A percentile compares a stretch with the other conserved stretches of the same genome.
phyloP scores from a whole-genome alignment of 2,888 invertebrate species.

The Caradrina clavipalpis region DNA sequence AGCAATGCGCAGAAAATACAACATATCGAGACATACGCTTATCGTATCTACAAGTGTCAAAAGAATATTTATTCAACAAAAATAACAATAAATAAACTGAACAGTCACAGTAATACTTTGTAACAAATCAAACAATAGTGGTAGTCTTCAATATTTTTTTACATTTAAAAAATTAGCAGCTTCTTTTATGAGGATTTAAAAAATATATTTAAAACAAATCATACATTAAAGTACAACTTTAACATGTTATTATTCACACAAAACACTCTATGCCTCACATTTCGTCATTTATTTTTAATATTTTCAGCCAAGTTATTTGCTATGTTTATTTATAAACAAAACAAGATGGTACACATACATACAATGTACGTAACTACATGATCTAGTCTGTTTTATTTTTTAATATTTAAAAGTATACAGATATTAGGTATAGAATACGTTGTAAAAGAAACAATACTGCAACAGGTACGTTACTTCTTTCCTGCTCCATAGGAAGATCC shows the following conservation, averaged over 20 bases:
- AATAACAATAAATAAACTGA: constrained; percentile 57
- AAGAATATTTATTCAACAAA: constrained; percentile 50
- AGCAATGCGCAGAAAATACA: constrained; percentile 32
- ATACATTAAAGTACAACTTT: constrained; percentile 48
- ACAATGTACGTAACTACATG: constrained; percentile 48
- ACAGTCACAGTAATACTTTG: constrained; percentile 47
- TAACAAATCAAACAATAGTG: constrained; percentile 49
- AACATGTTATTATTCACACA: constrained; percentile 46
- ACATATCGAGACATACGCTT: constrained; percentile 37
- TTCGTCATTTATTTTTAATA: constrained; percentile 44
- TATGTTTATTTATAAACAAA: constrained; percentile 40
- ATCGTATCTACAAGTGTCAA: constrained; percentile 39
- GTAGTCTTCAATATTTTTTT: constrained; percentile 24
- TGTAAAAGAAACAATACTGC: constrained; percentile 61
- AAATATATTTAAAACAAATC: constrained; percentile 35
- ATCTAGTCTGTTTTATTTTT: constrained; percentile 37
- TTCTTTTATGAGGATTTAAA: constrained; percentile 21
- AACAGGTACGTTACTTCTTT: constrained; percentile 83
- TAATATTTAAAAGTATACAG: constrained; percentile 56
- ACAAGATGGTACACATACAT: constrained; percentile 47
- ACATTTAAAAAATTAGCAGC: constrained; percentile 30
- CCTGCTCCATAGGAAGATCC: constrained; percentile 95
- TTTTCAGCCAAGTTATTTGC: constrained; percentile 40
- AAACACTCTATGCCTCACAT: constrained; percentile 42
- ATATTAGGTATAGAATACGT: constrained; percentile 61